These are phyloP conservation scores for Lycaena phlaeas DNA, from an alignment of 2,888 invertebrate genomes.

Conservation along the genomic window DNA sequence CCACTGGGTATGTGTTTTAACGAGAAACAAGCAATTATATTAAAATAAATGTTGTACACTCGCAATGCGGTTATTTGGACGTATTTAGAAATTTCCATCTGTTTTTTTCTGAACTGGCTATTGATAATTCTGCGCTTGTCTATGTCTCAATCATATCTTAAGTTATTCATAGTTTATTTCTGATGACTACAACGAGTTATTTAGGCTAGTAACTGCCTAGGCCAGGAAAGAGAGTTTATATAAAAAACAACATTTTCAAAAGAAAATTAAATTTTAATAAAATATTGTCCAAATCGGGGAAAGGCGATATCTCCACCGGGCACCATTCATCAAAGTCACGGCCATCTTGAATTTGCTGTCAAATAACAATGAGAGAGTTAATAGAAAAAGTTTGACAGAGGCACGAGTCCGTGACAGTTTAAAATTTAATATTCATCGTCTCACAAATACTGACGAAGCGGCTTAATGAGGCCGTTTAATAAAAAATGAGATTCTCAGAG, in stretches of 20 bases:
- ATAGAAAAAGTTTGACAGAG: constrained; percentile 67
- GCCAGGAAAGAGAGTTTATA: no score
- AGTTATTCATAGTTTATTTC: no score
- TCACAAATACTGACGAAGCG: constrained; percentile 21
- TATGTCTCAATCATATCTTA: no score
- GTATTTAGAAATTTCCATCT: neutral
- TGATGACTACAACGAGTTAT: no score
- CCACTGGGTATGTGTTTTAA: constrained; percentile 17
- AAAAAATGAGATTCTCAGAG: neutral
- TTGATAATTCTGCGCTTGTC: no score
- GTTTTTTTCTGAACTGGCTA: no score
- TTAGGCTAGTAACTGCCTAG: no score
- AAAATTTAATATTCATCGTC: constrained; percentile 52
- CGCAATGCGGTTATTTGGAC: neutral
- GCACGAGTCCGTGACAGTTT: constrained; percentile 50
- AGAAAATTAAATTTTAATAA: neutral
- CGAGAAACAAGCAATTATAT: constrained; percentile 6
- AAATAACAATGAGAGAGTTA: constrained; percentile 63
- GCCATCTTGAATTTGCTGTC: constrained; percentile 63
- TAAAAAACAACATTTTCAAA: no score
- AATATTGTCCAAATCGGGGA: neutral
- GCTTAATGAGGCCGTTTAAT: constrained; percentile 24
- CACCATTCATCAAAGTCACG: constrained; percentile 54
- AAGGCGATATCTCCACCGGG: neutral
- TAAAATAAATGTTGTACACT: neutral